Evolutionary conservation across 35 echinoderm and acorn worm genomes (phyloP).

Genomic region (Holothuria glaberrima): DNA sequence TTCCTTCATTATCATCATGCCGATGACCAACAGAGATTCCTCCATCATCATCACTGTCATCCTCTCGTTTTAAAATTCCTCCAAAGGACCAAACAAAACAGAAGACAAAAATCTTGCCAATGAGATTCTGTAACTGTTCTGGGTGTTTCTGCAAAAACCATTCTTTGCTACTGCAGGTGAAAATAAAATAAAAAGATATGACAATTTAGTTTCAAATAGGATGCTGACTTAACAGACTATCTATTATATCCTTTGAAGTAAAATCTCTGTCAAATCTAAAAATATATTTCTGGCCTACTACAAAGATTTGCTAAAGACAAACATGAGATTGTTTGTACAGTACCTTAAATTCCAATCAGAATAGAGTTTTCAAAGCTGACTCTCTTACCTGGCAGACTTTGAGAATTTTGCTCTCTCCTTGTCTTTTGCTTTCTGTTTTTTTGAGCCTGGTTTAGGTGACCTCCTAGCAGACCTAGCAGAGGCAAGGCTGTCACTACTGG

Average conservation of each 20-base stretch:
- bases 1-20: slow-evolving; percentile 3
- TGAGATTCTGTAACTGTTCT: slow-evolving; percentile 74
- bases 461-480: slow-evolving; percentile 62
- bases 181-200: background rate
- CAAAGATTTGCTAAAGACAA: too few relatives aligned
- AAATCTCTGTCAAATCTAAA: too few relatives aligned
- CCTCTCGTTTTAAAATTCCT: slow-evolving; percentile 89
- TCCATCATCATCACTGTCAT: slow-evolving; percentile 96
- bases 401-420: slow-evolving; percentile 52
- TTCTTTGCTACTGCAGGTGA: slow-evolving; percentile 76
- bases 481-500: slow-evolving; percentile 75
- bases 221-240: background rate
- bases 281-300: too few relatives aligned
- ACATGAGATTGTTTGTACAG: too few relatives aligned
- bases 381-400: slow-evolving; percentile 29
- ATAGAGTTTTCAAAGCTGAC: too few relatives aligned
- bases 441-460: slow-evolving; percentile 68
- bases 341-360: too few relatives aligned
- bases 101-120: slow-evolving; percentile 99
- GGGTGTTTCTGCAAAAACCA: slow-evolving; percentile 89
- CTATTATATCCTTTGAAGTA: too few relatives aligned
- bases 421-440: slow-evolving; percentile 42
- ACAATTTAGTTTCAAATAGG: background rate
- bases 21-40: slow-evolving; percentile 69
- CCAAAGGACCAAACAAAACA: slow-evolving; percentile 96